Evolutionary conservation across 1,140 invertebrate genomes (phyloP).

Genomic region (Rhyacophila brunnea): DNA sequence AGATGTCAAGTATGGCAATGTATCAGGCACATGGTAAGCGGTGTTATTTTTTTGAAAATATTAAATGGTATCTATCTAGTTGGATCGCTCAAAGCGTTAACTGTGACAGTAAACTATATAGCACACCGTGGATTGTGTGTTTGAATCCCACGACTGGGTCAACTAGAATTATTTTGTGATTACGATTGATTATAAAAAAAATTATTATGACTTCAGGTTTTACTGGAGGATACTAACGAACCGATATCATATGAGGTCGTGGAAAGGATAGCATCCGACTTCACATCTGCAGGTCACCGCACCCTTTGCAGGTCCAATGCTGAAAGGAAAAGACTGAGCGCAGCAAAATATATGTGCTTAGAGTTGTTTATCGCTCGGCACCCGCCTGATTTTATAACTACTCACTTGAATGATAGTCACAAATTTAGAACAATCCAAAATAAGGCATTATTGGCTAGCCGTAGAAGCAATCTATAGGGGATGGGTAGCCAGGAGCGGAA

Average conservation of each 20-base stretch:
- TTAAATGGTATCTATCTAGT: no score
- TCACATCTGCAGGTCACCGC: constrained; percentile 44
- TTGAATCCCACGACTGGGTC: no score
- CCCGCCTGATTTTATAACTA: constrained; percentile 60
- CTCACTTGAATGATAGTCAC: constrained; percentile 56
- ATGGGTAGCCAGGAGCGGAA: neutral
- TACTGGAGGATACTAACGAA: constrained; percentile 47
- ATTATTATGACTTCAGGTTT: constrained; percentile 19
- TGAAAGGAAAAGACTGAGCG: constrained; percentile 47
- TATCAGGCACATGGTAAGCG: constrained; percentile 63
- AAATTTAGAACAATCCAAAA: constrained; percentile 56
- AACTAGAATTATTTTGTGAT: no score
- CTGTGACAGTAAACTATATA: no score
- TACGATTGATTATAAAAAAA: no score
- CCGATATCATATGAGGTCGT: constrained; percentile 51
- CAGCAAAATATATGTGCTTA: constrained; percentile 55
- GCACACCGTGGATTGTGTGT: no score
- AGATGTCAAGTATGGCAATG: constrained; percentile 74
- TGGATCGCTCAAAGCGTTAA: no score
- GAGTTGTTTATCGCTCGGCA: constrained; percentile 54
- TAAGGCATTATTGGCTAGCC: constrained; percentile 40
- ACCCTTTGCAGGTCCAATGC: constrained; percentile 45
- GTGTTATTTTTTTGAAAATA: no score
- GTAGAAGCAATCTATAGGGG: constrained; percentile 42
- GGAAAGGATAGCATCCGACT: constrained; percentile 45